Conservation (phyloP, 2,888 invertebrate species). For the Agrochola macilenta region DNA sequence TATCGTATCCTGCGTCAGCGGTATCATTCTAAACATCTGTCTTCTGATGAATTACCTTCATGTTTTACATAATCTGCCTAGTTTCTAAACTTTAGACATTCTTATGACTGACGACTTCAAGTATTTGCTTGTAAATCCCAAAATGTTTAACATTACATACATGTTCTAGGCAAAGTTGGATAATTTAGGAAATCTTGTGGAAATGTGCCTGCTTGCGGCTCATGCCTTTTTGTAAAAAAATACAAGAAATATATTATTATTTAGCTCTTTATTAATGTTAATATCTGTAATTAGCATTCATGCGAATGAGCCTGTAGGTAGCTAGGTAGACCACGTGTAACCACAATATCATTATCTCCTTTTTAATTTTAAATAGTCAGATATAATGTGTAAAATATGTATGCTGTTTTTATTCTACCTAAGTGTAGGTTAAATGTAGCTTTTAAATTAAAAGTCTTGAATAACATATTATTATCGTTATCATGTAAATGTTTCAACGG, state of each 20-base stretch:
- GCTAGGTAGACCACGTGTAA: not conserved
- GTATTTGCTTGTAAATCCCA: conserved; percentile 19
- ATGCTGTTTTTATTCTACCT: conserved; percentile 5
- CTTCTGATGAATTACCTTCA: conserved; percentile 63
- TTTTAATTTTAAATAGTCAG: conserved; percentile 23
- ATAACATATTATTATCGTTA: conserved; percentile 8
- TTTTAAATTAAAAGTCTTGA: conserved; percentile 29
- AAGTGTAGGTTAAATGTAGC: conserved; percentile 25
- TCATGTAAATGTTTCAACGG: not conserved
- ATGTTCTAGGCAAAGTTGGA: conserved; percentile 34
- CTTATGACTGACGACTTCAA: conserved; percentile 44
- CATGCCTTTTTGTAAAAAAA: conserved; percentile 10
- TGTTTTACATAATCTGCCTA: conserved; percentile 70
- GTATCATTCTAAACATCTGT: conserved; percentile 71
- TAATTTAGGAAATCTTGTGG: conserved; percentile 18
- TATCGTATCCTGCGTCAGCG: conserved; percentile 9
- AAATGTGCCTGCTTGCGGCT: conserved; percentile 4
- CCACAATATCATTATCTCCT: conserved; percentile 34
- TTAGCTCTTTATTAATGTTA: conserved; percentile 7
- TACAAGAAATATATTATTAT: not conserved
- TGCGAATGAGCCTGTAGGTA: conserved; percentile 13
- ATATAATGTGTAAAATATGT: conserved; percentile 30
- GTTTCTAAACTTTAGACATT: conserved; percentile 50
- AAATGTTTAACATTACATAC: conserved; percentile 16
- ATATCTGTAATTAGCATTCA: conserved; percentile 36